phyloP scores from a whole-genome alignment of 2,113 vertebrate species.

The Cinclus mexicanus region DNA sequence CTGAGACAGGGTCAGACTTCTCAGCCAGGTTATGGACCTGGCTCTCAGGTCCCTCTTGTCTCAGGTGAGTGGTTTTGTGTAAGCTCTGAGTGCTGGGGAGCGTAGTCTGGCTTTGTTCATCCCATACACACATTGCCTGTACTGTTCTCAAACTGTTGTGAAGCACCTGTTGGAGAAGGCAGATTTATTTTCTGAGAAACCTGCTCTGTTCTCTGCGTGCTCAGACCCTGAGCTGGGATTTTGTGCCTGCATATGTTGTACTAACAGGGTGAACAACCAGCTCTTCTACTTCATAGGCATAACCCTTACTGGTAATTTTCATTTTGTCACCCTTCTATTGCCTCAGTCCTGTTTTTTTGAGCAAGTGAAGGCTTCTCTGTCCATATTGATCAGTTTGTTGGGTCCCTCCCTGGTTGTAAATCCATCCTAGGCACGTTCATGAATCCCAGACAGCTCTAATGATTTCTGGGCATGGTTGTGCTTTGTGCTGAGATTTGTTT shows the following conservation, averaged over 20 bases:
- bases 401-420: not conserved
- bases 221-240: not conserved
- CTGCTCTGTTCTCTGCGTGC: accelerated
- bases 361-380: not conserved
- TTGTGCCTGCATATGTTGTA: accelerated
- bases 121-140: accelerated
- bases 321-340: not conserved
- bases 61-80: not conserved
- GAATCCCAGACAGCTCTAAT: not conserved
- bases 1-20: not conserved
- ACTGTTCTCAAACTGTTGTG: not conserved
- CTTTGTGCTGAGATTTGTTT: not conserved
- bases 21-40: not conserved
- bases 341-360: not conserved
- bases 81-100: not conserved
- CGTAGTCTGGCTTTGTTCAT: not conserved
- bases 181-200: not conserved
- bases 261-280: not conserved
- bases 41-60: not conserved
- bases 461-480: not conserved
- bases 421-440: not conserved
- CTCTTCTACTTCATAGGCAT: not conserved
- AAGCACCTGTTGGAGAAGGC: not conserved
- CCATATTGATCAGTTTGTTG: not conserved
- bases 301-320: not conserved